These are phyloP conservation scores for Thalassophryne amazonica DNA, from an alignment of 2,797 vertebrate species.

Conservation along the genomic window DNA sequence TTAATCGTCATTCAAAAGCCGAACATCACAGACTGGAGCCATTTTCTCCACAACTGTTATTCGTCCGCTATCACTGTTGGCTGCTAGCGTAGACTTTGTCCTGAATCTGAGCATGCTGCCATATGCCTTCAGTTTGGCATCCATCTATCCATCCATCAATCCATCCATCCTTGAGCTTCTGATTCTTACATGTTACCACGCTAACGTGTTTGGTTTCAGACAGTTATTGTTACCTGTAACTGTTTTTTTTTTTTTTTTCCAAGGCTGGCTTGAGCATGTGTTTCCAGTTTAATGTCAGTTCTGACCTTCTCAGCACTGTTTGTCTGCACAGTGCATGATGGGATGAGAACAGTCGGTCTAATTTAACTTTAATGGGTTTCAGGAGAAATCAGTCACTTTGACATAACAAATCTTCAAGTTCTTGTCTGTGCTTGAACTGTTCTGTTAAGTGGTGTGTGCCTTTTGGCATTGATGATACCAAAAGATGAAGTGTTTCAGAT, in stretches of 20 bases:
- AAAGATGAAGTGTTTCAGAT: no score
- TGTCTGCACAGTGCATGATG: not conserved
- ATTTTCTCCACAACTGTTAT: not conserved
- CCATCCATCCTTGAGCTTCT: no score
- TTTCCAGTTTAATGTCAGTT: not conserved
- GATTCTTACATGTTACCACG: not conserved
- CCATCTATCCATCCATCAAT: not conserved
- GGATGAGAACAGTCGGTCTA: no score
- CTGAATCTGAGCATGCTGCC: not conserved
- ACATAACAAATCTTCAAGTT: no score
- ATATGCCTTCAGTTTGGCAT: not conserved
- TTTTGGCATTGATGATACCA: no score
- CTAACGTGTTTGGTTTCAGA: not conserved
- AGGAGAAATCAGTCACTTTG: no score
- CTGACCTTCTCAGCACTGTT: not conserved
- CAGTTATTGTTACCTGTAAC: not conserved
- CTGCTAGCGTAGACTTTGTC: not conserved
- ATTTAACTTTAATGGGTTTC: no score
- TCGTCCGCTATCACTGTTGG: not conserved
- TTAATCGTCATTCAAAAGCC: not conserved
- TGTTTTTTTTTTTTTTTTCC: not conserved
- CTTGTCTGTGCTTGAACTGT: no score
- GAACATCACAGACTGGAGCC: not conserved
- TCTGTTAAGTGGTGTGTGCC: no score
- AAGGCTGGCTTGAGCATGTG: not conserved